phyloP scores from a whole-genome alignment of 2,797 vertebrate genomes.

The Antennarius maculatus region DNA sequence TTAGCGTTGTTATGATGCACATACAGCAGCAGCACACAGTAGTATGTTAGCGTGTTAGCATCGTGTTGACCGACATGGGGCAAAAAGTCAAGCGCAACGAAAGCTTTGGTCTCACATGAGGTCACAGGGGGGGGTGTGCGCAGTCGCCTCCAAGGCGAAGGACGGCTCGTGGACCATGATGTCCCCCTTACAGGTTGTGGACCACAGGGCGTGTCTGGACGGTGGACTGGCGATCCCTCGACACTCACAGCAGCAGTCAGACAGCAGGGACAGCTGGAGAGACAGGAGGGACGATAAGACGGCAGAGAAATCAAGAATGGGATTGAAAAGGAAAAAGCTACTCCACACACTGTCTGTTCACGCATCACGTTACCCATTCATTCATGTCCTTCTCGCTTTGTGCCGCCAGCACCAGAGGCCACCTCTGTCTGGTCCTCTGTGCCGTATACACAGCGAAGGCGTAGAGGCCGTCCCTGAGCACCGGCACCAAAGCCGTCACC shows the following conservation, averaged over 20 bases:
- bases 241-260: constrained; percentile 89
- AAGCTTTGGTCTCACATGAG: constrained; percentile 87
- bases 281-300: constrained; percentile 10
- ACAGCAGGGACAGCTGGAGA: constrained; percentile 87
- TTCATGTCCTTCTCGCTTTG: constrained; percentile 90
- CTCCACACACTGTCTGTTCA: background rate
- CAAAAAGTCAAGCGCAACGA: constrained; percentile 11
- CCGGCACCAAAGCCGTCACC: constrained; percentile 92
- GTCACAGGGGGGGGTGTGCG: constrained; percentile 84
- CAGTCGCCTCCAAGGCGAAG: constrained; percentile 84
- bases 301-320: background rate
- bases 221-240: constrained; percentile 86
- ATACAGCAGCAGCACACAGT: constrained; percentile 6
- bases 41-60: constrained; percentile 18
- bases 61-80: background rate
- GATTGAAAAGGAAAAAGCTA: too few relatives aligned
- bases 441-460: constrained; percentile 92
- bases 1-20: constrained; percentile 36
- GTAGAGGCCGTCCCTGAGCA: constrained; percentile 88
- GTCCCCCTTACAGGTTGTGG: constrained; percentile 93
- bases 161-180: constrained; percentile 93
- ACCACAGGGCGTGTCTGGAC: constrained; percentile 92
- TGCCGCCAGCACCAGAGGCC: constrained; percentile 91
- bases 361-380: constrained; percentile 85
- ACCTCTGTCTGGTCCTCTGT: constrained; percentile 89